Conservation (phyloP, 1,140 invertebrate genomes). For the Ceratosolen fusciceps region DNA sequence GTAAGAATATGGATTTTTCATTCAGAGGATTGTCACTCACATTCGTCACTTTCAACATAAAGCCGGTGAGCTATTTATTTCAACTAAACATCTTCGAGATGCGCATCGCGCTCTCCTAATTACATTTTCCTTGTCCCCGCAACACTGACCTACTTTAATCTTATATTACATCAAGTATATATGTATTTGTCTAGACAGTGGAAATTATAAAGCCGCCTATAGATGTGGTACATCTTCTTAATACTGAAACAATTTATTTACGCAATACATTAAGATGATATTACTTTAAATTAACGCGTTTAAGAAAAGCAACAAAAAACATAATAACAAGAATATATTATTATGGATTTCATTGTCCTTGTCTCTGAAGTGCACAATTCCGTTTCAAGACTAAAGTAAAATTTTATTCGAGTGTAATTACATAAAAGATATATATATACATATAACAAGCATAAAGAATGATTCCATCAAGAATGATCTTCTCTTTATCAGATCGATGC, state of each 20-base stretch:
- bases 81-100: neutral
- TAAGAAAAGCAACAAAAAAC: too few species aligned
- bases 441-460: too few species aligned
- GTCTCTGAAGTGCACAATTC: neutral
- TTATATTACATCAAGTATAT: neutral
- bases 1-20: neutral
- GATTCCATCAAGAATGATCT: too few species aligned
- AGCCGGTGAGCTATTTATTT: constrained; percentile 19
- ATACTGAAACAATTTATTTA: neutral
- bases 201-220: neutral
- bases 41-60: neutral
- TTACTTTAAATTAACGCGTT: neutral
- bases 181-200: neutral
- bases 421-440: too few species aligned
- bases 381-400: neutral
- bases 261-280: too few species aligned
- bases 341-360: neutral
- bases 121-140: neutral
- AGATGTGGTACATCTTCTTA: neutral
- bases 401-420: neutral
- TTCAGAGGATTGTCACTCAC: neutral
- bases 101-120: neutral
- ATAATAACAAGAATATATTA: too few species aligned
- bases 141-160: neutral
- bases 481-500: too few species aligned